These are phyloP conservation scores for Myotis vivesi DNA, from an alignment of 2,797 vertebrate genomes.

Conservation along the genomic window DNA sequence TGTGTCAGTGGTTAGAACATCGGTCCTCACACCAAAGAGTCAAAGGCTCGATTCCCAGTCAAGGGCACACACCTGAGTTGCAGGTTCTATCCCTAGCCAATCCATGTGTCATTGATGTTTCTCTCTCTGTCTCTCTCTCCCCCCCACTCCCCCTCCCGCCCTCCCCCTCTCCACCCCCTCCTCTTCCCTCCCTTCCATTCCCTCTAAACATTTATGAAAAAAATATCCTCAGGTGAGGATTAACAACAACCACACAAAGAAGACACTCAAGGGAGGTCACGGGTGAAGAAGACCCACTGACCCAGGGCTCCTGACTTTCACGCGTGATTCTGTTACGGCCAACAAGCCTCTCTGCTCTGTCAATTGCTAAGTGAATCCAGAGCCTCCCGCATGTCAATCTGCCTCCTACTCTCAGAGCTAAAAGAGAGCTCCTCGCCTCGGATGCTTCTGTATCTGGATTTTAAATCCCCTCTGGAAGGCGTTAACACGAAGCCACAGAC, in stretches of 20 bases:
- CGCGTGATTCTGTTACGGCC: background rate
- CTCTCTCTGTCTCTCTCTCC: no score
- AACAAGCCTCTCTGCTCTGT: rapidly evolving
- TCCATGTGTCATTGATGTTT: no score
- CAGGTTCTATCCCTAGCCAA: background rate
- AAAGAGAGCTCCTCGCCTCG: background rate
- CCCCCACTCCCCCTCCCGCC: background rate
- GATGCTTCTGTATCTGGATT: slow-evolving; percentile 19
- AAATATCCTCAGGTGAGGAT: no score
- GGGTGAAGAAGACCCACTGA: background rate
- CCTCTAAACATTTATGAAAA: background rate
- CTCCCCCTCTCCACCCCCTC: background rate
- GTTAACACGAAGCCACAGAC: slow-evolving; percentile 3
- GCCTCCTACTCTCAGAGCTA: background rate
- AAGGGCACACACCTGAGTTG: background rate
- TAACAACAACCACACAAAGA: background rate
- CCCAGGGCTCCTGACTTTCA: background rate
- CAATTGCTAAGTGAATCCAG: background rate
- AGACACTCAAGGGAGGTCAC: background rate
- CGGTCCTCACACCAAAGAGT: background rate
- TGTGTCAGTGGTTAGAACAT: no score
- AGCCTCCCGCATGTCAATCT: background rate
- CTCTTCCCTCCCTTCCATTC: background rate
- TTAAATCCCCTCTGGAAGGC: slow-evolving; percentile 41
- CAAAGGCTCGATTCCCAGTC: no score